These are phyloP conservation scores for Lithobates sylvaticus DNA, from an alignment of 2,797 vertebrate genomes.

Conservation along the genomic window DNA sequence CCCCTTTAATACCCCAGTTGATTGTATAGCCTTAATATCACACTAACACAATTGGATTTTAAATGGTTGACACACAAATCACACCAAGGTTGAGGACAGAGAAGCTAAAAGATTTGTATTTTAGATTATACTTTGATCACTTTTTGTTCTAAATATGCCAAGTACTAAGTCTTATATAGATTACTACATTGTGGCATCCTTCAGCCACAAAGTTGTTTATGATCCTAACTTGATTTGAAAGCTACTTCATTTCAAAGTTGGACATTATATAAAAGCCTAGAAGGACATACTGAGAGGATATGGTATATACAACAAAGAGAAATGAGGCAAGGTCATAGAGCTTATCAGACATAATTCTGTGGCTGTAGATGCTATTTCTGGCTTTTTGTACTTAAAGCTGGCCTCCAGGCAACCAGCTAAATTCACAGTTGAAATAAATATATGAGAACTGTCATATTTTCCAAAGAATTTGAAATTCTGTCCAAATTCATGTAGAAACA, in stretches of 20 bases:
- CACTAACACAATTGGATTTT: no score
- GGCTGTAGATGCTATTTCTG: constrained; percentile 17
- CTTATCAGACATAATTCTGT: constrained; percentile 20
- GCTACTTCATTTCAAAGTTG: constrained; percentile 3
- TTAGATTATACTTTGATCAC: no score
- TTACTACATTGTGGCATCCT: no score
- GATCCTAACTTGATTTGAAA: constrained; percentile 15
- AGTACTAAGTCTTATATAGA: no score
- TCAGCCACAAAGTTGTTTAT: neutral
- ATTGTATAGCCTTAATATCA: no score
- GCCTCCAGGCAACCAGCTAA: neutral
- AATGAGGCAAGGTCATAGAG: constrained; percentile 23
- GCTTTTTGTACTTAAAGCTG: constrained; percentile 13
- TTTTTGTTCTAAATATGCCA: no score
- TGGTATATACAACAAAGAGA: neutral
- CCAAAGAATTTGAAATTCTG: neutral
- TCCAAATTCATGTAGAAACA: no score
- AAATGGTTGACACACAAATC: no score
- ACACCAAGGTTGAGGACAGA: no score
- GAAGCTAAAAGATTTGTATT: no score
- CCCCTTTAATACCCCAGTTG: no score
- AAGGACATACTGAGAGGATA: constrained; percentile 1
- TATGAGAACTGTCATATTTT: neutral
- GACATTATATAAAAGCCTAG: constrained; percentile 1
- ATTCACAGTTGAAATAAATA: neutral